Evolutionary conservation across 2,797 vertebrate genomes (phyloP).

Genomic region (Phrynocephalus guinanensis): DNA sequence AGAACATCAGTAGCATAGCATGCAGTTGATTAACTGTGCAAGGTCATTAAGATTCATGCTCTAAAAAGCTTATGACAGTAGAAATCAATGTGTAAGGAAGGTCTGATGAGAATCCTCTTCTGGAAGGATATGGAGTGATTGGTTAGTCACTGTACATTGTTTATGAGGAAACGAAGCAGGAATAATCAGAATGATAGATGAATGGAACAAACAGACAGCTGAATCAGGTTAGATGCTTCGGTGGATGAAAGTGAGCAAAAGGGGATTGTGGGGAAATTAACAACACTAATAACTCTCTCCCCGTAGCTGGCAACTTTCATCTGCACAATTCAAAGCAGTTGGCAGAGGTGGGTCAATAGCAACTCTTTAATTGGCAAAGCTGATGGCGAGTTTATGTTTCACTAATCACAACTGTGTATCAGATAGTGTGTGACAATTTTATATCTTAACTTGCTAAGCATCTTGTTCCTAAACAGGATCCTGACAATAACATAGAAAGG

Average conservation of each 20-base stretch:
- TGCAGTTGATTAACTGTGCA: slow-evolving; percentile 11
- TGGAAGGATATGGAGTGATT: slow-evolving; percentile 11
- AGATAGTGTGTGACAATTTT: not conserved
- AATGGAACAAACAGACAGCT: not conserved
- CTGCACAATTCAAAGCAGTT: not conserved
- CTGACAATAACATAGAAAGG: not conserved
- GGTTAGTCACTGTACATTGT: not conserved
- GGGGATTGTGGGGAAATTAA: not conserved
- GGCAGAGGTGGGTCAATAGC: not conserved
- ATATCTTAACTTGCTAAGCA: not conserved
- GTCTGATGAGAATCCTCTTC: slow-evolving; percentile 20
- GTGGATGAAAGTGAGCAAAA: not conserved
- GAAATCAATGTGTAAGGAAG: slow-evolving; percentile 25
- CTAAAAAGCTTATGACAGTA: slow-evolving; percentile 23
- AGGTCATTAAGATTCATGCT: slow-evolving; percentile 23
- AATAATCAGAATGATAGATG: slow-evolving; percentile 27
- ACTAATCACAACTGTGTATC: slow-evolving; percentile 5
- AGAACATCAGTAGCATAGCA: not conserved
- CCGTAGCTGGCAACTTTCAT: slow-evolving; percentile 1
- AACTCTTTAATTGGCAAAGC: not conserved
- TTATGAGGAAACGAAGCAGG: slow-evolving; percentile 10
- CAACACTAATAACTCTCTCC: not conserved
- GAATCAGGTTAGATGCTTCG: not conserved
- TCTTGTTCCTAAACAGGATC: not conserved
- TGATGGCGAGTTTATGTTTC: slow-evolving; percentile 3